Percentiles rank a stretch among this genome's conserved stretches.
These are phyloP conservation scores for Pandemis cinnamomeana DNA, from an alignment of 2,888 invertebrate genomes.

Conservation along the genomic window DNA sequence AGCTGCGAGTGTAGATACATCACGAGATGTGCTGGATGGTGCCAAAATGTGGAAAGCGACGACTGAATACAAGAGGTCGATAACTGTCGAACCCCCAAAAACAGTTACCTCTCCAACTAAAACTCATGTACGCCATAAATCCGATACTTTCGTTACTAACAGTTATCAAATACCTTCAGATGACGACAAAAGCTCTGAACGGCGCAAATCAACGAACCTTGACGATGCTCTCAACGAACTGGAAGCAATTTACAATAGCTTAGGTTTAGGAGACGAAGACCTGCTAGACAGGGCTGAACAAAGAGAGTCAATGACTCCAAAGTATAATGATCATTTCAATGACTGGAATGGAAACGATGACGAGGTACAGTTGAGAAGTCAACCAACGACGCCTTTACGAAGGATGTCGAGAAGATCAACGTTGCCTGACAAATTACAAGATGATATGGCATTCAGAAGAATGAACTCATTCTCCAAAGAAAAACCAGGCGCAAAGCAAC, in stretches of 20 bases:
- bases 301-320: slow-evolving; percentile 86
- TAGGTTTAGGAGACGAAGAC: slow-evolving; percentile 93
- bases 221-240: slow-evolving; percentile 95
- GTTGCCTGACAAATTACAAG: slow-evolving; percentile 87
- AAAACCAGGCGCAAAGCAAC: slow-evolving; percentile 71
- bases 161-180: slow-evolving; percentile 75
- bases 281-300: slow-evolving; percentile 91
- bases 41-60: slow-evolving; percentile 80
- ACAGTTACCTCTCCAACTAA: slow-evolving; percentile 68
- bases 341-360: slow-evolving; percentile 82
- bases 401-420: slow-evolving; percentile 75
- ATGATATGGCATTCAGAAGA: slow-evolving; percentile 92
- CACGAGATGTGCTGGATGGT: slow-evolving; percentile 71
- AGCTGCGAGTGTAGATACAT: slow-evolving; percentile 48
- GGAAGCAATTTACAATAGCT: slow-evolving; percentile 95
- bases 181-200: slow-evolving; percentile 78
- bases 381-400: slow-evolving; percentile 76
- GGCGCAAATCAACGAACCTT: slow-evolving; percentile 90
- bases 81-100: slow-evolving; percentile 71
- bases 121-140: slow-evolving; percentile 78
- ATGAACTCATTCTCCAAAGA: slow-evolving; percentile 85
- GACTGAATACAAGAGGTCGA: slow-evolving; percentile 76
- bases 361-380: slow-evolving; percentile 76
- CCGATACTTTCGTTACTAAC: slow-evolving; percentile 71
- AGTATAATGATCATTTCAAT: slow-evolving; percentile 76